A percentile compares a stretch with the other conserved stretches of the same genome.
phyloP scores from a whole-genome alignment of 1,140 invertebrate genomes.

The Epicauta chinensis region DNA sequence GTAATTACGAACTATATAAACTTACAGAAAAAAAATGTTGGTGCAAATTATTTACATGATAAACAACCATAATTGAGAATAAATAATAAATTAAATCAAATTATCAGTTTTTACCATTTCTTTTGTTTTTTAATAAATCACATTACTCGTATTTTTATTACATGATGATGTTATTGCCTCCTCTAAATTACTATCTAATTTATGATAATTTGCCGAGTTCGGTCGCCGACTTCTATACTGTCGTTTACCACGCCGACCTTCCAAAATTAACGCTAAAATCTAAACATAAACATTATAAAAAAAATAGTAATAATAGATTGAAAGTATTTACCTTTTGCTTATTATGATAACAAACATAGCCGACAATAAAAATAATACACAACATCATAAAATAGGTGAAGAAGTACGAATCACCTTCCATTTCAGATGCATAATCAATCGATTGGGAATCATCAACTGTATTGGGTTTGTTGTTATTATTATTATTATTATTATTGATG shows the following conservation, averaged over 20 bases:
- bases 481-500: too few species aligned
- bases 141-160: conserved; percentile 36
- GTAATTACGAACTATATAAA: neutral
- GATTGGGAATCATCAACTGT: conserved; percentile 5
- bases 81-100: conserved; percentile 6
- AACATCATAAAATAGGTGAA: conserved; percentile 58
- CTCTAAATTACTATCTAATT: conserved; percentile 56
- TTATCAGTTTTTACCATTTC: neutral
- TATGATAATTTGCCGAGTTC: conserved; percentile 53
- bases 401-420: conserved; percentile 50
- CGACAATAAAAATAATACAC: conserved; percentile 51
- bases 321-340: conserved; percentile 55
- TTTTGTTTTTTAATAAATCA: conserved; percentile 39
- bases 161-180: conserved; percentile 54
- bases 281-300: conserved; percentile 25
- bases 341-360: conserved; percentile 60
- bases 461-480: neutral
- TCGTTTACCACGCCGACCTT: conserved; percentile 47
- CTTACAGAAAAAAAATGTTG: neutral
- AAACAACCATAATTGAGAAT: conserved; percentile 1
- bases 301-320: neutral
- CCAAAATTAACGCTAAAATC: conserved; percentile 53
- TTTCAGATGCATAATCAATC: conserved; percentile 2
- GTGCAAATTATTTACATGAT: conserved; percentile 12
- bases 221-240: conserved; percentile 46